phyloP scores from a whole-genome alignment of 2,113 vertebrate species.

The Xyrauchen texanus region DNA sequence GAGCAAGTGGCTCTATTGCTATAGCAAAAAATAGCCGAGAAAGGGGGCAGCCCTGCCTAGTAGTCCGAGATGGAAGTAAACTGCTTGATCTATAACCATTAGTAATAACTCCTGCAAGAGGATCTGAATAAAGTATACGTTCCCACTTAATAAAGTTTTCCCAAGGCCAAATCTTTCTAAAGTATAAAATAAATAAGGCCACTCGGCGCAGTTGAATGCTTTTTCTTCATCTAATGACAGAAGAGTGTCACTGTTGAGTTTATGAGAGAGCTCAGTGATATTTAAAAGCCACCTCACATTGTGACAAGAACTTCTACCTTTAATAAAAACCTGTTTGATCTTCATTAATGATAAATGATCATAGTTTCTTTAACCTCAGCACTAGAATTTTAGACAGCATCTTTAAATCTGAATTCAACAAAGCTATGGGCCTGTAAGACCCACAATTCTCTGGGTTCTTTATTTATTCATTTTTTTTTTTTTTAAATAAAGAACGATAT shows the following conservation, averaged over 20 bases:
- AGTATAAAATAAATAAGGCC: background rate
- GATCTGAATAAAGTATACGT: background rate
- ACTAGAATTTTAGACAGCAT: background rate
- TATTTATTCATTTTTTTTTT: background rate
- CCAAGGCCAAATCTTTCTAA: background rate
- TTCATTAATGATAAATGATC: background rate
- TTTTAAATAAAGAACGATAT: background rate
- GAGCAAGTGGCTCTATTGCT: background rate
- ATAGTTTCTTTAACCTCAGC: background rate
- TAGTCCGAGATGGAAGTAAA: background rate
- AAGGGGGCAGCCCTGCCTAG: background rate
- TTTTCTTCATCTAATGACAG: background rate
- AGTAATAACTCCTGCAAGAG: background rate
- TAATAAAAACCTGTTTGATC: conserved; percentile 2
- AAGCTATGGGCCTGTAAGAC: background rate
- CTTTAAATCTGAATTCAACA: conserved; percentile 2
- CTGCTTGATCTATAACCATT: background rate
- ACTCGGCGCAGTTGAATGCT: background rate
- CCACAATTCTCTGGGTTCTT: background rate
- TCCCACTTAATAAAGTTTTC: background rate
- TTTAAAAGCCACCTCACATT: conserved; percentile 14
- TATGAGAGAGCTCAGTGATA: background rate
- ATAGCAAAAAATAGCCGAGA: background rate
- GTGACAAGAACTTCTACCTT: background rate
- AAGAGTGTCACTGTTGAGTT: background rate